phyloP scores from a whole-genome alignment of 2,888 invertebrate genomes.

The Hydraecia micacea region DNA sequence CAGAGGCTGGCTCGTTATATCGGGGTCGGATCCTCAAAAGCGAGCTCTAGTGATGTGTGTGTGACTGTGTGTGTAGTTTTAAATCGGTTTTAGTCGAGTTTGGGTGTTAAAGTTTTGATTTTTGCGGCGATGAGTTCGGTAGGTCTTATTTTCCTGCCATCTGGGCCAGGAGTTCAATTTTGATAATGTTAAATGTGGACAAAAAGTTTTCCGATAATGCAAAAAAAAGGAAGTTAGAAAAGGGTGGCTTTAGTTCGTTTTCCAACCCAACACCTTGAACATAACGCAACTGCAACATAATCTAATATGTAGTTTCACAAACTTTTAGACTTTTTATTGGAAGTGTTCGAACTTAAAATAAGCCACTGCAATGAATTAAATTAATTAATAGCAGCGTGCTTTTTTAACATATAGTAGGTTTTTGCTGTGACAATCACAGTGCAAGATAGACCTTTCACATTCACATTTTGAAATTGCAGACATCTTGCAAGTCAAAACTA shows the following conservation, averaged over 20 bases:
- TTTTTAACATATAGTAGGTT: too few species aligned
- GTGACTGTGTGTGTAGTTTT: conserved; percentile 14
- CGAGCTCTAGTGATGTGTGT: conserved; percentile 45
- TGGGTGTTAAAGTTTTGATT: neutral
- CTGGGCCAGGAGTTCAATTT: neutral
- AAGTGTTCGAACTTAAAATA: neutral
- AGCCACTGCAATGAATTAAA: neutral
- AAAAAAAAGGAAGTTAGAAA: neutral
- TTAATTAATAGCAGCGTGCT: neutral
- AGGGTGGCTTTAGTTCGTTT: neutral
- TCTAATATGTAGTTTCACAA: neutral
- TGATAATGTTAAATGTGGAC: neutral
- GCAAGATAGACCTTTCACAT: neutral
- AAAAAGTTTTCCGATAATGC: neutral
- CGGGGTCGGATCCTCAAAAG: conserved; percentile 58
- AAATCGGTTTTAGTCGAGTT: conserved; percentile 42
- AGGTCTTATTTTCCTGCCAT: neutral
- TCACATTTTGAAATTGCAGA: neutral
- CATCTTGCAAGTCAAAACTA: neutral
- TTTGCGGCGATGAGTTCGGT: neutral
- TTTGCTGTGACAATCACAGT: neutral
- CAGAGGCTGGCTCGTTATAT: conserved; percentile 69
- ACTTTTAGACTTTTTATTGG: neutral
- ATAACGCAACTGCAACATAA: neutral
- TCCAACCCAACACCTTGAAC: neutral